phyloP scores from a whole-genome alignment of 1,140 invertebrate species.

The Argopecten irradians region DNA sequence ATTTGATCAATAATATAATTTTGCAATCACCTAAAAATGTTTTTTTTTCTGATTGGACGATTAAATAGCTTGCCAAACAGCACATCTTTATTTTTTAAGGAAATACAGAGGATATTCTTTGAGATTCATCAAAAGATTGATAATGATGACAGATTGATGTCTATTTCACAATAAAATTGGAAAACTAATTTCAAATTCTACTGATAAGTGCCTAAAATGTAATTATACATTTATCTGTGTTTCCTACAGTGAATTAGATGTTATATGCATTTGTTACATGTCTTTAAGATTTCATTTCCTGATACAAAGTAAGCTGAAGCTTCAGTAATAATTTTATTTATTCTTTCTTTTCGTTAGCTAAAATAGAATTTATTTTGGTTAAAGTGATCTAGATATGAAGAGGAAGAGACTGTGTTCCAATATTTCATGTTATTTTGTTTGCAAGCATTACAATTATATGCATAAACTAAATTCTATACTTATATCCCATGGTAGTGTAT shows the following conservation, averaged over 20 bases:
- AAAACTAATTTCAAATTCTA: neutral
- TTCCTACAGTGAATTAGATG: neutral
- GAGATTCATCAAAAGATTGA: neutral
- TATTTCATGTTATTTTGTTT: too few species aligned
- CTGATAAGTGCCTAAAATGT: neutral
- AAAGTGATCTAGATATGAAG: neutral
- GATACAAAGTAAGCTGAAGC: neutral
- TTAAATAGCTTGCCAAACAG: neutral
- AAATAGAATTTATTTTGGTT: neutral
- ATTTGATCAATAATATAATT: neutral
- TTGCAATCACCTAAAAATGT: neutral
- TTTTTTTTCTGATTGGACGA: neutral
- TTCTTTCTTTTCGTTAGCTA: neutral
- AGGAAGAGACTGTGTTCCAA: neutral
- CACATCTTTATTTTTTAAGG: neutral
- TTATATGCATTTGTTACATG: neutral
- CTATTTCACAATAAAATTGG: neutral
- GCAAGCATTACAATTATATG: too few species aligned
- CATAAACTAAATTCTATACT: too few species aligned
- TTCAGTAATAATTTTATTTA: neutral
- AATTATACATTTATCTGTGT: slow-evolving; percentile 2
- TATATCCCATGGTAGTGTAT: too few species aligned
- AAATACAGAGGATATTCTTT: neutral
- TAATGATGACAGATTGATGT: neutral
- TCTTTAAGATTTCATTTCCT: slow-evolving; percentile 8